Base-by-base conservation (phyloP, 2,888 invertebrate species). In the Rapana venosa region DNA sequence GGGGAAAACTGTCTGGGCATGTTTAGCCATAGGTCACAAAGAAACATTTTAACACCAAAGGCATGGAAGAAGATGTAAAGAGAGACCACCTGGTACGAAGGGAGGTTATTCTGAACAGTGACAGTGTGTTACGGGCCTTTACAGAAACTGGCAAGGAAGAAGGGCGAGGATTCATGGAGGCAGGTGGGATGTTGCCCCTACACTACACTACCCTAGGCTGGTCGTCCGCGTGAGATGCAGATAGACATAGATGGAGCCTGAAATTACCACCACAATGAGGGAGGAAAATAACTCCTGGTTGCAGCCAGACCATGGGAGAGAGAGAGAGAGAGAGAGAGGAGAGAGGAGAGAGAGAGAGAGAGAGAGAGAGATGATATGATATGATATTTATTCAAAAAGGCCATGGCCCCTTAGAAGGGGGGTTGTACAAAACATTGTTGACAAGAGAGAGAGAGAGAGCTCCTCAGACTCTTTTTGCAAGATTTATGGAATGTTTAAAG, bases 71-170 rank as follows among this genome's bases (percentile, higher is more conserved):
- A 86, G 58, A 26, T 17, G 85, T 15, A 26, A 32, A 58, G 81
- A 35, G 81, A 81, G 81, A 81, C 81, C 81, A 81, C 81, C 81
- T 35, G 81, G 81, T 8, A 81, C 11, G 81, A 81, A 81, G 81
- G 81, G 81, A 81, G 81, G 81, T 81, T 81, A 81, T 81, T 35
- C 35, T 81, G 81, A 81, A 35, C 35, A 32, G 81, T 36, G 32
- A 36, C 32, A 66, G 66, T 66, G 13, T 2, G 66, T 66, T 2
- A 26, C 66, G 66, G 17, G 66, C 66, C 66, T 66, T 26, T 22
- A 66, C 20, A 22, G 66, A 26, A 1, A 22, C 66, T 6, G 66
- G 13, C 66, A 66, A 66, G 2, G 66, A 22, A 66, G 66, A 66
- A 22, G 8, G 66, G 66, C 66, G 66, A 47, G 47, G 47, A 47